Evolutionary conservation across 1,140 invertebrate species (phyloP).

Genomic region (Bombyx mori): ASM3026992v2 NC_085109.1:6394501-6395000

Average conservation of each 20-base stretch:
- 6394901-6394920: slow-evolving; percentile 11
- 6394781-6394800: slow-evolving; percentile 27
- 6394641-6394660: no score
- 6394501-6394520: no score
- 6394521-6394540: no score
- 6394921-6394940: slow-evolving; percentile 12
- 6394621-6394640: no score
- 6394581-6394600: no score
- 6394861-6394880: slow-evolving; percentile 6
- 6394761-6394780: slow-evolving; percentile 33
- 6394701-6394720: background rate
- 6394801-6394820: slow-evolving; percentile 7
- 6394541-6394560: no score
- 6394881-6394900: slow-evolving; percentile 7
- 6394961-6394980: background rate
- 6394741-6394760: slow-evolving; percentile 8
- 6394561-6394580: no score
- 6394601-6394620: no score
- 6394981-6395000: background rate
- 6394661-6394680: no score
- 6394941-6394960: background rate
- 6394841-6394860: slow-evolving; percentile 13
- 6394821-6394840: background rate
- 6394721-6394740: slow-evolving; percentile 4
- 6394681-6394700: no score